Percentiles rank a stretch among this genome's conserved stretches.
Conservation (phyloP, 2,113 vertebrate species). For the Pitta sordida region DNA sequence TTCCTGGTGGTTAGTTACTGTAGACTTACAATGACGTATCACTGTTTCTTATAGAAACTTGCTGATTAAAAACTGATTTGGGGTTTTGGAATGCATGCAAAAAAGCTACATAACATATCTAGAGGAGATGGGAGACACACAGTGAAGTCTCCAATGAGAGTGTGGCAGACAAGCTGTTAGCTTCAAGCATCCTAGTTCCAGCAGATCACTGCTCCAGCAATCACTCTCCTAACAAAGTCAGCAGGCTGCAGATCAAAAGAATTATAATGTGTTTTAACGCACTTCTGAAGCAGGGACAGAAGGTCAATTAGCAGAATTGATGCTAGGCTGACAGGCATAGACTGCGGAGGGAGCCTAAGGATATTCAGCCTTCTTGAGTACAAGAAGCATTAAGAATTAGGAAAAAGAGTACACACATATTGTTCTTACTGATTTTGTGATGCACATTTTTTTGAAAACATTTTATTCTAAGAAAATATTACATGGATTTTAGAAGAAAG, state of each 20-base stretch:
- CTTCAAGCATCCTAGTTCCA: background rate
- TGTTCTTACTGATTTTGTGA: background rate
- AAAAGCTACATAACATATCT: background rate
- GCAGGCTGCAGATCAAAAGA: background rate
- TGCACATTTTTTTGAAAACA: background rate
- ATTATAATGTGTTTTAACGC: background rate
- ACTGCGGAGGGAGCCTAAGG: background rate
- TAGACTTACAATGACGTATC: background rate
- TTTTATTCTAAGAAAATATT: background rate
- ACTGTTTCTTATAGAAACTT: background rate
- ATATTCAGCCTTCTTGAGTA: background rate
- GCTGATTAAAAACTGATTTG: background rate
- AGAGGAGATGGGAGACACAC: background rate
- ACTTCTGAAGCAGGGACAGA: background rate
- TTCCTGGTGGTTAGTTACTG: background rate
- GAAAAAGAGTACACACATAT: background rate
- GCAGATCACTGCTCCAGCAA: too few species aligned
- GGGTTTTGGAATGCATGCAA: background rate
- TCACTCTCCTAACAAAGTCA: background rate
- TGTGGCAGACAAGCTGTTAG: background rate
- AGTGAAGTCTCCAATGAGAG: background rate
- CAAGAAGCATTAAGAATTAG: background rate
- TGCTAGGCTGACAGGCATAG: background rate
- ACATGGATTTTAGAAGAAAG: background rate
- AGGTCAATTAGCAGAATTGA: background rate